A percentile compares a stretch with the other conserved stretches of the same genome.
These are phyloP conservation scores for Colinus virginianus DNA, from an alignment of 2,113 vertebrate species.

Conservation along the genomic window DNA sequence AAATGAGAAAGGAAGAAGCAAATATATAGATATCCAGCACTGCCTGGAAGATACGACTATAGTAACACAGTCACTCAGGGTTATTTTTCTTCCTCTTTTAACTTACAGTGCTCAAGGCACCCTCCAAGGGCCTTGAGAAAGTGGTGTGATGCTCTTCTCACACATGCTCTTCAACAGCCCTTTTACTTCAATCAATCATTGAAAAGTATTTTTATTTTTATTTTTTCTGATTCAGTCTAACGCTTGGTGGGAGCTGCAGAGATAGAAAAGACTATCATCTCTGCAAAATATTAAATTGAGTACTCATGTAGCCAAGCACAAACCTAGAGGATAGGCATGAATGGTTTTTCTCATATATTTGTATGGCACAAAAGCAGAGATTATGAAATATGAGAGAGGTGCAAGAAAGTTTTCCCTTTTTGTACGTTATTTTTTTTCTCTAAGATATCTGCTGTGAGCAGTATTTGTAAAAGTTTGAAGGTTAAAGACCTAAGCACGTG, in stretches of 20 bases:
- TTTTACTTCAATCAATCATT: slow-evolving; percentile 50
- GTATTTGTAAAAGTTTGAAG: neutral
- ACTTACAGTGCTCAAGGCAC: slow-evolving; percentile 42
- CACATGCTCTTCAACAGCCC: slow-evolving; percentile 36
- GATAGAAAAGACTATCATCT: slow-evolving; percentile 40
- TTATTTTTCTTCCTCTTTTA: slow-evolving; percentile 51
- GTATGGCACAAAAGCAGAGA: neutral
- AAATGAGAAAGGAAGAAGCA: neutral
- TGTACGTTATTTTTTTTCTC: neutral
- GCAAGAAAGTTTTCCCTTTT: neutral
- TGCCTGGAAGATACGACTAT: slow-evolving; percentile 12
- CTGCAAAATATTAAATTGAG: slow-evolving; percentile 54
- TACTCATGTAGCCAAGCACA: slow-evolving; percentile 18
- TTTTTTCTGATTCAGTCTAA: neutral
- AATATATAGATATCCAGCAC: neutral
- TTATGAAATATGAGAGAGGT: neutral
- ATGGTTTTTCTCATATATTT: neutral
- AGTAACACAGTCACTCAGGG: neutral
- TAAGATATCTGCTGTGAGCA: neutral
- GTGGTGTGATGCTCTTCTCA: slow-evolving; percentile 43
- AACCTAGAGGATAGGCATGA: neutral
- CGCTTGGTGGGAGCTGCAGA: slow-evolving; percentile 50
- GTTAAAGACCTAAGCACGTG: accelerated
- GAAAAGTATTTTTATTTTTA: neutral
- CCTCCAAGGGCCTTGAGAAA: slow-evolving; percentile 33